Percentiles rank a stretch among this genome's conserved stretches.
Conservation (phyloP, 2,113 vertebrate genomes). For the Nibea coibor region DNA sequence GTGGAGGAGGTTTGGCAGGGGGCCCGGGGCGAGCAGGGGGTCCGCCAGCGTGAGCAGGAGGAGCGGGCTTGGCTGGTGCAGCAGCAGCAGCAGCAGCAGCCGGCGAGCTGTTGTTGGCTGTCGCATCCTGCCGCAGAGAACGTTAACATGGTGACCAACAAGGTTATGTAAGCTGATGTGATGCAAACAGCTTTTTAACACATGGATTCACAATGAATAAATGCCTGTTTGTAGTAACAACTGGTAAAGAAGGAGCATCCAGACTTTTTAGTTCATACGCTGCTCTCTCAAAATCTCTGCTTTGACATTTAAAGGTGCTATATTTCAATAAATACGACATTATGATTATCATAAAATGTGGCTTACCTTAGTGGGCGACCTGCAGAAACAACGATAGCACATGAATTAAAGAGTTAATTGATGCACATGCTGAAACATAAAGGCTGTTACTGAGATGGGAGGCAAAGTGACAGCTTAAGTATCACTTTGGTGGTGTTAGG, state of each 20-base stretch:
- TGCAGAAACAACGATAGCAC: slow-evolving; percentile 66
- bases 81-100: slow-evolving; percentile 69
- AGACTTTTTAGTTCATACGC: neutral
- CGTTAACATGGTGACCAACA: slow-evolving; percentile 15
- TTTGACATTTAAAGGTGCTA: neutral
- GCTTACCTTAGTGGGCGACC: slow-evolving; percentile 86
- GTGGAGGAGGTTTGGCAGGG: slow-evolving; percentile 71
- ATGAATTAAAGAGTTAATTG: slow-evolving; percentile 47
- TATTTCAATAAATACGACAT: slow-evolving; percentile 1
- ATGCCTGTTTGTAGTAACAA: neutral
- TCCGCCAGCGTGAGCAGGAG: slow-evolving; percentile 36
- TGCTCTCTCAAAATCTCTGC: neutral
- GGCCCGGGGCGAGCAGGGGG: slow-evolving; percentile 78
- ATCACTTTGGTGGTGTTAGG: slow-evolving; percentile 35
- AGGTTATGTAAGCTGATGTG: slow-evolving; percentile 32
- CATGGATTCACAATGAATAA: slow-evolving; percentile 42
- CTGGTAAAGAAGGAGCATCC: neutral
- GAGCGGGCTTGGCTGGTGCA: slow-evolving; percentile 70
- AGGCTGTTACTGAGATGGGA: slow-evolving; percentile 24
- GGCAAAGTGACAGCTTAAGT: slow-evolving; percentile 38
- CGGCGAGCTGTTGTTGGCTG: slow-evolving; percentile 91
- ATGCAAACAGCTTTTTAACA: slow-evolving; percentile 39
- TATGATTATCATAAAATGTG: slow-evolving; percentile 16
- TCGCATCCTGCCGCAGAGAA: slow-evolving; percentile 85
- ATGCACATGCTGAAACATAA: slow-evolving; percentile 22